Evolutionary conservation across 2,888 invertebrate species (phyloP).

Genomic region (Nasonovia ribisnigri): DNA sequence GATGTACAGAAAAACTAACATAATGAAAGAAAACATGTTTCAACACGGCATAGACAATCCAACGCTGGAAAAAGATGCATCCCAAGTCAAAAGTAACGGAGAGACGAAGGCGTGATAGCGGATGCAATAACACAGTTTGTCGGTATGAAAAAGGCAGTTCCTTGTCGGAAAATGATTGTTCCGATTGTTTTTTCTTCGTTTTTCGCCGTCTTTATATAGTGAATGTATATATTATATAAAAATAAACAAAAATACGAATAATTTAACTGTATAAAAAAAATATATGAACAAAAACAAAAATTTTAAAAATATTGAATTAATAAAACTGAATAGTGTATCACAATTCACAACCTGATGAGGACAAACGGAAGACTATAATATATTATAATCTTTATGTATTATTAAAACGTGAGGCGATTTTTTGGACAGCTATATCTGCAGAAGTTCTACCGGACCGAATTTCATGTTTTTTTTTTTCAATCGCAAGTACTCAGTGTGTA

Average conservation of each 20-base stretch:
- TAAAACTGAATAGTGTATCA: not conserved
- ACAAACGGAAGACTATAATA: not conserved
- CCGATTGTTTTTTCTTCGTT: not conserved
- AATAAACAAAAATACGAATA: not conserved
- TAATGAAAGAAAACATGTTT: conserved; percentile 64
- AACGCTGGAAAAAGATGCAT: conserved; percentile 52
- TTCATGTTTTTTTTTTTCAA: no score
- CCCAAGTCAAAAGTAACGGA: not conserved
- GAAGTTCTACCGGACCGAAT: no score
- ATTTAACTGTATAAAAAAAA: not conserved
- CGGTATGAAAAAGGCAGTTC: not conserved
- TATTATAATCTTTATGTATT: no score
- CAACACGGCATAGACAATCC: conserved; percentile 66
- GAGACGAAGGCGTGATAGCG: conserved; percentile 17
- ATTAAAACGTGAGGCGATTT: no score
- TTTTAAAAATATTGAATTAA: not conserved
- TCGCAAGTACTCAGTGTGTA: no score
- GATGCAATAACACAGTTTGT: not conserved
- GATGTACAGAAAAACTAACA: conserved; percentile 65
- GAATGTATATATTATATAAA: not conserved
- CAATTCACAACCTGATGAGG: not conserved
- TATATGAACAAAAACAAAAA: not conserved
- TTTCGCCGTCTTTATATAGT: not conserved
- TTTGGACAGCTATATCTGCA: no score
- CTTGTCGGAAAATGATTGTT: not conserved